phyloP scores from a whole-genome alignment of 2,797 vertebrate genomes.

The Cynopterus sphinx region DNA sequence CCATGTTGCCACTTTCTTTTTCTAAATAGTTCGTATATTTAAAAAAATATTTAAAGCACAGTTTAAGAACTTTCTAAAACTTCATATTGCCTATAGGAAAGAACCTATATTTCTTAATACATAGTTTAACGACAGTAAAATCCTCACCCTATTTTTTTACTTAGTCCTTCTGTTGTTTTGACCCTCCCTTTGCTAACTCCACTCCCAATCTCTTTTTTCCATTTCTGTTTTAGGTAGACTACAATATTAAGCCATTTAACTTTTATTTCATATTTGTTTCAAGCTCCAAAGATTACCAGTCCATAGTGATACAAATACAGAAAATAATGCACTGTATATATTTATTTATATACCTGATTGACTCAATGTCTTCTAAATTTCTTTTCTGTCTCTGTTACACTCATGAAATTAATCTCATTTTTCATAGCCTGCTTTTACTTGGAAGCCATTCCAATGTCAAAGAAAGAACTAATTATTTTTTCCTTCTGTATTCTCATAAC shows the following conservation, averaged over 20 bases:
- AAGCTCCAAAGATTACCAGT: background rate
- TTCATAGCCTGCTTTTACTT: background rate
- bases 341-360: background rate
- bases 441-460: background rate
- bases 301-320: background rate
- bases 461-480: background rate
- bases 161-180: background rate
- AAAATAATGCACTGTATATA: background rate
- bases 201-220: background rate
- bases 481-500: background rate
- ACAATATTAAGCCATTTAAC: background rate
- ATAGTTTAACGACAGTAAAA: background rate
- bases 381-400: background rate
- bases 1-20: background rate
- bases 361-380: background rate
- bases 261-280: background rate
- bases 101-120: background rate
- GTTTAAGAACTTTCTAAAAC: background rate
- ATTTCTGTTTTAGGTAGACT: background rate
- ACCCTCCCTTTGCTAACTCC: background rate
- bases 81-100: background rate
- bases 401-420: background rate
- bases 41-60: background rate
- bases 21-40: background rate
- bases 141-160: background rate